These are phyloP conservation scores for Gasteruption jaculator DNA, from an alignment of 2,888 invertebrate genomes.

Conservation along the genomic window DNA sequence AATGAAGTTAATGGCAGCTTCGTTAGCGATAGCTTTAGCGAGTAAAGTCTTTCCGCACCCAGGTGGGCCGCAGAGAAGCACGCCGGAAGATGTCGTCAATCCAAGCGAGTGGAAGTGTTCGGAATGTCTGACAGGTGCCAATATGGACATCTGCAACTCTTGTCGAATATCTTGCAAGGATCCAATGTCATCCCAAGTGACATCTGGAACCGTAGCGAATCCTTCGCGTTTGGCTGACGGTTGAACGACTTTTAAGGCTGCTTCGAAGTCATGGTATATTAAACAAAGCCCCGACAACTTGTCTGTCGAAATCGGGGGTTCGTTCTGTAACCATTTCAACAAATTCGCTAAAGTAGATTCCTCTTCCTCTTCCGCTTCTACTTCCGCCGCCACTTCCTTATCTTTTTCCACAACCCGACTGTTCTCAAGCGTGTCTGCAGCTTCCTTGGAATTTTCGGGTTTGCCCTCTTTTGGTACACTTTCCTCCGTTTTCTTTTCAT, in stretches of 20 bases:
- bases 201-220: slow-evolving; percentile 95
- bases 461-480: slow-evolving; percentile 21
- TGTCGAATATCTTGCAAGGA: slow-evolving; percentile 83
- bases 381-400: slow-evolving; percentile 41
- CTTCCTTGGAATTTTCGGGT: slow-evolving; percentile 18
- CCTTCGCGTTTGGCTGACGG: slow-evolving; percentile 96
- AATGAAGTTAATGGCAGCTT: slow-evolving; percentile 97
- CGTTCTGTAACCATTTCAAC: slow-evolving; percentile 63
- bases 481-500: slow-evolving; percentile 22
- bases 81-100: slow-evolving; percentile 78
- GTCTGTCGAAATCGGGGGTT: slow-evolving; percentile 59
- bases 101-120: slow-evolving; percentile 76
- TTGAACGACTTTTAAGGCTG: slow-evolving; percentile 77
- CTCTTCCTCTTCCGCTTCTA: slow-evolving; percentile 24
- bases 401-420: slow-evolving; percentile 19
- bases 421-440: slow-evolving; percentile 27
- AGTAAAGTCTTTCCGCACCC: slow-evolving; percentile 95
- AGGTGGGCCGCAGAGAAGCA: slow-evolving; percentile 94
- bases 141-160: slow-evolving; percentile 84
- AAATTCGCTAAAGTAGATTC: slow-evolving; percentile 54
- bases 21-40: slow-evolving; percentile 98
- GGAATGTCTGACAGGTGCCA: slow-evolving; percentile 89
- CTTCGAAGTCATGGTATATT: slow-evolving; percentile 70
- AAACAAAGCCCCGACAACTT: slow-evolving; percentile 66
- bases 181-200: slow-evolving; percentile 95